These are phyloP conservation scores for Biston betularia DNA, from an alignment of 2,888 invertebrate genomes.

Conservation along the genomic window DNA sequence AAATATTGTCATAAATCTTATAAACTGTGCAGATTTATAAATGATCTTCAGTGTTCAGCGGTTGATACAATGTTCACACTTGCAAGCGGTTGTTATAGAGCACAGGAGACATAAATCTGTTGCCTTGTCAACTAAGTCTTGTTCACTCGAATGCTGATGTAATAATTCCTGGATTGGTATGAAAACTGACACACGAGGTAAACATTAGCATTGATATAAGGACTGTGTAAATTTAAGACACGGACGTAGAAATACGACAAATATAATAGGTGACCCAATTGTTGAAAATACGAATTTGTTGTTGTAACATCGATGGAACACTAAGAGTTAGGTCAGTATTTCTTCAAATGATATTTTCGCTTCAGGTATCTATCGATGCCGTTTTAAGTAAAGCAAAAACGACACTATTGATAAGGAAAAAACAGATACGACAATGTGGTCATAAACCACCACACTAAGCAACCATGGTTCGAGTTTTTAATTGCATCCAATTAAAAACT, in stretches of 20 bases:
- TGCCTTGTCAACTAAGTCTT: slow-evolving; percentile 40
- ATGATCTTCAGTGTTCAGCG: slow-evolving; percentile 60
- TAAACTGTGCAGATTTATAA: slow-evolving; percentile 60
- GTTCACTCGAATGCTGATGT: slow-evolving; percentile 38
- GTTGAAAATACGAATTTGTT: no score
- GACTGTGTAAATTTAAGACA: background rate
- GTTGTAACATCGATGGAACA: no score
- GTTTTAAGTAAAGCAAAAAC: no score
- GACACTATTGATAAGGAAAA: no score
- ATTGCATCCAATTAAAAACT: no score
- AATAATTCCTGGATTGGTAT: slow-evolving; percentile 32
- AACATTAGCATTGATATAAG: slow-evolving; percentile 2
- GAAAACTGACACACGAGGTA: slow-evolving; percentile 15
- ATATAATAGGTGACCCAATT: no score
- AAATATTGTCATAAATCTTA: slow-evolving; percentile 55
- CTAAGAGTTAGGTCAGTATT: no score
- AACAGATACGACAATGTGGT: no score
- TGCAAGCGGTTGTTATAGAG: slow-evolving; percentile 35
- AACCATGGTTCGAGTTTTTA: no score
- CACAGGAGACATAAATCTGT: slow-evolving; percentile 39
- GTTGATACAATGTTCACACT: slow-evolving; percentile 77
- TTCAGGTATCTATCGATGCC: no score
- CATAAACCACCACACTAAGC: no score
- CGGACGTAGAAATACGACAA: background rate
- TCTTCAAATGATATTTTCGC: no score